Evolutionary conservation across 1,140 invertebrate species (phyloP).

Genomic region (Akabosia matsudoensis): DNA sequence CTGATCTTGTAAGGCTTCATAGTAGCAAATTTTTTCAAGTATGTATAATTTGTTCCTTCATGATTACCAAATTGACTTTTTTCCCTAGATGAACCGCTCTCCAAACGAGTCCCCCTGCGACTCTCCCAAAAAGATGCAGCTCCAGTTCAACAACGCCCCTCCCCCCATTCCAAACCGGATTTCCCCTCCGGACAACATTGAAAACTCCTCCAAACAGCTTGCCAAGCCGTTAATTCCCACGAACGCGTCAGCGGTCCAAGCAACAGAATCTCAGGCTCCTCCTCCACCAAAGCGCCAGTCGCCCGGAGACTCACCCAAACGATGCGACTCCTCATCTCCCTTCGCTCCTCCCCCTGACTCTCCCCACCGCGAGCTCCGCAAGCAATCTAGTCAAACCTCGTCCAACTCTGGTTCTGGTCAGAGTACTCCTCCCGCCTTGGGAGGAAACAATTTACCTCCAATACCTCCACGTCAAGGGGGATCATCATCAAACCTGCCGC

Average conservation of each 20-base stretch:
- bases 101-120: slow-evolving; percentile 26
- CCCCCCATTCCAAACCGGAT: slow-evolving; percentile 47
- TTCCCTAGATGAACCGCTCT: slow-evolving; percentile 7
- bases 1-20: slow-evolving; percentile 47
- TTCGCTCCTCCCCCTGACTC: slow-evolving; percentile 5
- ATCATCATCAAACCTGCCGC: slow-evolving; percentile 62
- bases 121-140: slow-evolving; percentile 25
- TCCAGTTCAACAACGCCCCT: background rate
- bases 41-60: slow-evolving; percentile 25
- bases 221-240: slow-evolving; percentile 54
- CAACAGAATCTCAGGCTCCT: slow-evolving; percentile 48
- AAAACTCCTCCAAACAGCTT: slow-evolving; percentile 18
- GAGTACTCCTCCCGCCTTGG: slow-evolving; percentile 49
- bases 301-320: slow-evolving; percentile 54
- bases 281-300: slow-evolving; percentile 58
- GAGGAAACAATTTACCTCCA: slow-evolving; percentile 48
- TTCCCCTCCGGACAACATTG: slow-evolving; percentile 47
- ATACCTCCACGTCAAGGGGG: slow-evolving; percentile 38
- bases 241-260: slow-evolving; percentile 50
- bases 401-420: slow-evolving; percentile 13
- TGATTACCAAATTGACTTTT: background rate
- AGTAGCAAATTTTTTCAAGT: slow-evolving; percentile 51
- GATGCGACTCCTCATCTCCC: slow-evolving; percentile 44
- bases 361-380: slow-evolving; percentile 57
- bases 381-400: slow-evolving; percentile 25